These are phyloP conservation scores for Caloenas nicobarica DNA, from an alignment of 2,113 vertebrate species.

Conservation along the genomic window DNA sequence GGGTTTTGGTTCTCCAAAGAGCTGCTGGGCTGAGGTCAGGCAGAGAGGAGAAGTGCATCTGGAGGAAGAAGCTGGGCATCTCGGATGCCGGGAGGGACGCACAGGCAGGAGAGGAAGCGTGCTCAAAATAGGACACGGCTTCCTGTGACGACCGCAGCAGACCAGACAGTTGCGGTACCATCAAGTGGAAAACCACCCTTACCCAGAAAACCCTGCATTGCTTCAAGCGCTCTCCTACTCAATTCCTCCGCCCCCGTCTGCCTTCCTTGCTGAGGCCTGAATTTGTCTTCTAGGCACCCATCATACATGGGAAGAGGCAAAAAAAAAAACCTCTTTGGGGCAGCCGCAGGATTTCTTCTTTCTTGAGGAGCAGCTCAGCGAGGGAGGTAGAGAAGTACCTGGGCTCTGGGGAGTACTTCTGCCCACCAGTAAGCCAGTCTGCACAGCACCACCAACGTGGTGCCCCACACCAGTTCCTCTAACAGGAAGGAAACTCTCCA, in stretches of 20 bases:
- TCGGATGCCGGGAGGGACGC: background rate
- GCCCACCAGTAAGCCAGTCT: background rate
- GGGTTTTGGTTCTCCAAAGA: background rate
- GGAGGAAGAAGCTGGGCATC: slow-evolving; percentile 8
- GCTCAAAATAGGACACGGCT: slow-evolving; percentile 41
- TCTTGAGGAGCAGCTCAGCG: background rate
- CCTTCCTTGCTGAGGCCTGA: background rate
- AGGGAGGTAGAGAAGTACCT: background rate
- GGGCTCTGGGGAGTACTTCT: background rate
- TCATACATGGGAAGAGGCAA: background rate
- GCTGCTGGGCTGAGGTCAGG: background rate
- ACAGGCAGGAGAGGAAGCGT: background rate
- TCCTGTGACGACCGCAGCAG: background rate
- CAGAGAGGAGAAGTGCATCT: background rate
- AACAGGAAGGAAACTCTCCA: background rate
- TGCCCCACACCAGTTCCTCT: background rate
- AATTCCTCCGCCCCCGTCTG: background rate
- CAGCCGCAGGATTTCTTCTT: background rate
- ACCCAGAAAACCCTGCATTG: slow-evolving; percentile 31
- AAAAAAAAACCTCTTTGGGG: background rate
- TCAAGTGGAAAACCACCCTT: slow-evolving; percentile 16
- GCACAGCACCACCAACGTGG: background rate
- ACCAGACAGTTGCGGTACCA: slow-evolving; percentile 28
- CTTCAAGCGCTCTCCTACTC: background rate
- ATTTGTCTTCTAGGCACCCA: background rate